These are phyloP conservation scores for Mamestra configurata DNA, from an alignment of 1,140 invertebrate genomes.

Conservation along the genomic window DNA sequence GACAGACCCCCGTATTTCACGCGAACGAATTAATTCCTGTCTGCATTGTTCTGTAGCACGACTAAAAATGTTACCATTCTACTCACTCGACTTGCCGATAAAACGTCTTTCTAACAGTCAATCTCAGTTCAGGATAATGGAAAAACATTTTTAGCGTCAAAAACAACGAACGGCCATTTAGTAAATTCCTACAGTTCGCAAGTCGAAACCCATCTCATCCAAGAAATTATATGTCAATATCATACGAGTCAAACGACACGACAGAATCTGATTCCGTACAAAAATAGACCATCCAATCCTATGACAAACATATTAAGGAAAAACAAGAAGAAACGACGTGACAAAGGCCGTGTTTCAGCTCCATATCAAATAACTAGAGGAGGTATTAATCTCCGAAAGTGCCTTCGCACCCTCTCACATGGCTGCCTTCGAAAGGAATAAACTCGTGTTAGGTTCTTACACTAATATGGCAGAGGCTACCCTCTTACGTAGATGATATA, in stretches of 20 bases:
- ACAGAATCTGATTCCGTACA: not conserved
- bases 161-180: no score
- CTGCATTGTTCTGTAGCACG: not conserved
- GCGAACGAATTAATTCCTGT: slow-evolving; percentile 15
- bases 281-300: slow-evolving; percentile 3
- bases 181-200: no score
- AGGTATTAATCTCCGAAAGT: slow-evolving; percentile 29
- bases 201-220: not conserved
- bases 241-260: not conserved
- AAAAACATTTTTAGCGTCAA: not conserved
- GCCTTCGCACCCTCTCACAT: slow-evolving; percentile 3
- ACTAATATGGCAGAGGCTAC: not conserved
- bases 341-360: not conserved
- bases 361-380: slow-evolving; percentile 21
- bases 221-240: not conserved
- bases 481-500: not conserved
- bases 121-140: no score
- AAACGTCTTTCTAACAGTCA: no score
- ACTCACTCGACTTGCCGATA: no score
- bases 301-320: not conserved
- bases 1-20: not conserved
- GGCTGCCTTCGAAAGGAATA: not conserved
- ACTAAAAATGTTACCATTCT: no score
- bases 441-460: not conserved
- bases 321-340: slow-evolving; percentile 1